Evolutionary conservation across 2,888 invertebrate genomes (phyloP), one percentile per base, ranked within the genome.

Genomic region (Tortricodes alternella): DNA sequence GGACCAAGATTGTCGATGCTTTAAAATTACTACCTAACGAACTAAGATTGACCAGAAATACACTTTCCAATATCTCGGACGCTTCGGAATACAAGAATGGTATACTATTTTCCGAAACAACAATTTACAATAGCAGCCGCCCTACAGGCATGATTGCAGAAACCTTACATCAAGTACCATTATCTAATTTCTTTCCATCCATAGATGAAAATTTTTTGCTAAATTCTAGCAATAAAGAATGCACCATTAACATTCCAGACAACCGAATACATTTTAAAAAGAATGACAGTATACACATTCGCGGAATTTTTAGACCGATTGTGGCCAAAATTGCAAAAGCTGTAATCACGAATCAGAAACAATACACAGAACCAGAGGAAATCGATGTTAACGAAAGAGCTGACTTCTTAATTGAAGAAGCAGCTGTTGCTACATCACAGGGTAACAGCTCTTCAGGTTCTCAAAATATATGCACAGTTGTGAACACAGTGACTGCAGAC

Each of bases 361-460:
- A 63, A 46, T 57, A 46, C 6, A 56, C 60, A 19, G 39, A 60
- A 3, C 24, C 44, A 32, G 51, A 41, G n/a, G 23, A 34, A 19
- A 16, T 56, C 34, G 62, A 59, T 18, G 71, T 73, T 38, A 49
- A 53, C 3, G 73, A 79, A 19, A 82, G 77, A 46, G 66, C 64
- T 2, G 85, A 85, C 66, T 81, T 74, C 51, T 59, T 80, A 5
- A 64, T 83, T n/a, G 77, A 82, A 65, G 79, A 77, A 35, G 46
- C 66, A 19, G 64, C 72, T 2, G 56, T 62, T 13, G 67, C 62
- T 46, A 53, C 9, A 15, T n/a, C 29, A 11, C 24, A 55, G 35
- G 74, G 58, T 19, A 78, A 78, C 41, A 83, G 80, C 51, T 46
- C 64, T 0, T 70, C 79, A 1, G 38, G 53, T 1, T 61, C 63